These are phyloP conservation scores for Pseudochirops corinnae DNA, from an alignment of 2,797 vertebrate genomes.

Conservation along the genomic window DNA sequence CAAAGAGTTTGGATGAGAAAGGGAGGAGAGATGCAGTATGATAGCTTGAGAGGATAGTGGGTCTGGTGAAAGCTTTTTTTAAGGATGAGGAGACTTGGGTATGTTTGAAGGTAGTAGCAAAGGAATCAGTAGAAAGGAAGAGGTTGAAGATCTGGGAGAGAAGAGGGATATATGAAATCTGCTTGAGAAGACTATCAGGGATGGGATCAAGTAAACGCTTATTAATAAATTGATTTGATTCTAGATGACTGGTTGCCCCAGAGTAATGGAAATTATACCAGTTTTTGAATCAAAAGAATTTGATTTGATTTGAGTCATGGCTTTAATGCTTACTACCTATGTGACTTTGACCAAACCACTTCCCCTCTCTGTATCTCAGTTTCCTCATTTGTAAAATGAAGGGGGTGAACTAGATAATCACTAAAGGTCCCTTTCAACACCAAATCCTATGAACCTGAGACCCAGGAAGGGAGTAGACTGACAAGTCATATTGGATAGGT, in stretches of 20 bases:
- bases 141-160: not conserved
- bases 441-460: not conserved
- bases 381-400: not conserved
- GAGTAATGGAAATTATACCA: not conserved
- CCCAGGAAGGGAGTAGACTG: not conserved
- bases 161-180: not conserved
- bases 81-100: not conserved
- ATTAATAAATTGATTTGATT: not conserved
- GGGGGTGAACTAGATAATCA: not conserved
- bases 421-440: not conserved
- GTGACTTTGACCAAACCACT: not conserved
- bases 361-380: not conserved
- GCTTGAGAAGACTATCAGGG: not conserved
- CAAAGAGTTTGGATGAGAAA: not conserved
- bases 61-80: not conserved
- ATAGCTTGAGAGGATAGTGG: not conserved
- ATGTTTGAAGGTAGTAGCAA: not conserved
- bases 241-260: not conserved
- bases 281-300: not conserved
- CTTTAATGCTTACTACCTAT: not conserved
- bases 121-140: not conserved
- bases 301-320: not conserved
- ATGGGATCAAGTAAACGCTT: not conserved
- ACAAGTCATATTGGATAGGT: not conserved
- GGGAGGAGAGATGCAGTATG: not conserved